Base-by-base conservation (phyloP, 2,797 vertebrate genomes). In the Epinephelus awoara region DNA sequence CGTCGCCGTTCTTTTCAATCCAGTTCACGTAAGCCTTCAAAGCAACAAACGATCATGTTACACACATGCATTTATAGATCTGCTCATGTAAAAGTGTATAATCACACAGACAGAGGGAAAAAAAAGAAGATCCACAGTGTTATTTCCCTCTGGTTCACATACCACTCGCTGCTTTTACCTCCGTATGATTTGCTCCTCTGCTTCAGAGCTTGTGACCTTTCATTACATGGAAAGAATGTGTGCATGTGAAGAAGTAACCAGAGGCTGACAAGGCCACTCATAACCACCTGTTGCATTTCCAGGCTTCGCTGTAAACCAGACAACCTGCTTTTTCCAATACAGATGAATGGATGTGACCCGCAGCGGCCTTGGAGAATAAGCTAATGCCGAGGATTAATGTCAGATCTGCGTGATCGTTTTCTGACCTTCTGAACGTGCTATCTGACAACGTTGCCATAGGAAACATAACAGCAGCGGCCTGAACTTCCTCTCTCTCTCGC, bases 1-100 rank as follows among this genome's bases (percentile, higher is more conserved):
- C 98, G 12, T 96, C 94, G 0, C 98, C 98, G 0, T 99, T 97
- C 88, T 95, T 97, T 82, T 92, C 83, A 73, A 98, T 95, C 98
- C 98, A 99, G 88, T 97, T 99, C 86, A 96, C 94, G 79, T 99
- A 99, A 0, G 98, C 98, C 98, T 99, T 91, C 12, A 80, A 82
- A 80, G 75, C 17, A 87, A 91, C 47, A 86, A 65, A 87, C 17
- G 47, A 73, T 84, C 85, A 83, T 8, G 63, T 93, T 91, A 92
- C 85, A 75, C 56, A 56, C 49, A 62, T 9, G 49, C 57, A 81
- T 23, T 79, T 51, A 47, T 4, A 19, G 19, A 42, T 52, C 46
- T 68, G 14, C 59, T 62, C 21, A 55, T 4, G 52, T 40, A 68
- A 61, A 75, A 34, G 6, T 51, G 38, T 15, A 63, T 4, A 34